Conservation (phyloP, 35 echinoderm and acorn worm genomes). For the Stichopus chloronotus region DNA sequence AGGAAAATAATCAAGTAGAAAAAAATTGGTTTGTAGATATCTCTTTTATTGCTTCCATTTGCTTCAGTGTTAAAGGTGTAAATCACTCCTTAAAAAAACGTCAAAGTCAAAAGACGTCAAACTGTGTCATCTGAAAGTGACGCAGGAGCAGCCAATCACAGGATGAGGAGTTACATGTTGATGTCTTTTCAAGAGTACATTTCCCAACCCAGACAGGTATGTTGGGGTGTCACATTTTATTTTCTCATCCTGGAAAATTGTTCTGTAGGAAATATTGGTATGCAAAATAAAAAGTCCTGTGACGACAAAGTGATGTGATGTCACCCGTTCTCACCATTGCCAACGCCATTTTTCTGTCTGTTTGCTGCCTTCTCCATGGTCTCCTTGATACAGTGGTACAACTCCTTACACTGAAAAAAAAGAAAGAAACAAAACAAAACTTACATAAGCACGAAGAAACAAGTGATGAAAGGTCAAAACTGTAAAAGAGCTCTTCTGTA, state of each 20-base stretch:
- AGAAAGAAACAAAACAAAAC: constrained; percentile 1
- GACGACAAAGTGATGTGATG: too few relatives aligned
- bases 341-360: constrained; percentile 92
- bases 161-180: too few relatives aligned
- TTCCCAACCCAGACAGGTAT: too few relatives aligned
- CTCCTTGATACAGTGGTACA: constrained; percentile 97
- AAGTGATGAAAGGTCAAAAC: background rate
- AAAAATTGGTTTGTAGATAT: background rate
- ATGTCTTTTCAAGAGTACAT: too few relatives aligned
- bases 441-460: background rate
- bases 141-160: too few relatives aligned
- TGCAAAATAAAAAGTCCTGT: too few relatives aligned
- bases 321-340: constrained; percentile 66
- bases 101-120: background rate
- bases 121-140: background rate
- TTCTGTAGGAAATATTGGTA: too few relatives aligned
- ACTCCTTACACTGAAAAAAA: constrained; percentile 82
- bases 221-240: too few relatives aligned
- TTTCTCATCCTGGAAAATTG: too few relatives aligned
- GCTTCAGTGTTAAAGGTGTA: background rate
- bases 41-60: background rate
- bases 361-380: constrained; percentile 99
- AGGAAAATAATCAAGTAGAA: constrained; percentile 12
- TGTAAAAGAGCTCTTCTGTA: background rate
- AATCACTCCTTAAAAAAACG: background rate